Evolutionary conservation across 2,113 vertebrate genomes (phyloP).

Genomic region (Mormyrus iriodes): DNA sequence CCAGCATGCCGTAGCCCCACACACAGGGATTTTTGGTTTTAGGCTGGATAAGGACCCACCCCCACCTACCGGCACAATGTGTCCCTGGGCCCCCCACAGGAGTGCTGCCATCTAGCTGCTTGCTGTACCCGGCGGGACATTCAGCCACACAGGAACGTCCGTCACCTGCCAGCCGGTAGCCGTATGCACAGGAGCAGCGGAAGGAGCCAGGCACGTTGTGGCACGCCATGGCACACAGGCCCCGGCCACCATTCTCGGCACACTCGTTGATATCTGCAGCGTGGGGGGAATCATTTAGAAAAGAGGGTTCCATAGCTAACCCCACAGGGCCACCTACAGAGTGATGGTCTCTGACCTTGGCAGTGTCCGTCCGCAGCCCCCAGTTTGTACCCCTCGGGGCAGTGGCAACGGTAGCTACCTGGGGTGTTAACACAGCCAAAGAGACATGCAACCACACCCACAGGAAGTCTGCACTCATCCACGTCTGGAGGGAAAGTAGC

Average conservation of each 20-base stretch:
- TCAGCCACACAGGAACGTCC: conserved; percentile 41
- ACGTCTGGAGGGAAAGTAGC: conserved; percentile 39
- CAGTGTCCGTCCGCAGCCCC: conserved; percentile 33
- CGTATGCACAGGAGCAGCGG: conserved; percentile 39
- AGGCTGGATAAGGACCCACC: not conserved
- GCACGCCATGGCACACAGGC: conserved; percentile 37
- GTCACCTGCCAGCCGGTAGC: conserved; percentile 38
- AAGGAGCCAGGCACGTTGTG: conserved; percentile 48
- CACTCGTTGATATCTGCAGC: conserved; percentile 46
- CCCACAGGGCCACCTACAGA: not conserved
- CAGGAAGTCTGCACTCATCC: conserved; percentile 45
- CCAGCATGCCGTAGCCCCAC: not conserved
- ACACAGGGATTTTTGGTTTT: not conserved
- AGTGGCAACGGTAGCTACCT: conserved; percentile 46
- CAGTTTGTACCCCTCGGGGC: conserved; percentile 42
- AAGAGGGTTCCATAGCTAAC: not conserved
- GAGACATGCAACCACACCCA: conserved; percentile 33
- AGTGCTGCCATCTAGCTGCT: not conserved
- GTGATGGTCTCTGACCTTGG: conserved; percentile 31
- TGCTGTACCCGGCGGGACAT: conserved; percentile 47
- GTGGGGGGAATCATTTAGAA: not conserved
- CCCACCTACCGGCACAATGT: conserved; percentile 37
- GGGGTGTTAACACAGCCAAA: conserved; percentile 48
- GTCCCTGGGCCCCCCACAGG: conserved; percentile 18
- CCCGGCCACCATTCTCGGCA: conserved; percentile 31